Evolutionary conservation across 2,888 invertebrate genomes (phyloP), one percentile per base, ranked within the genome.

Genomic region (Blera fallax): DNA sequence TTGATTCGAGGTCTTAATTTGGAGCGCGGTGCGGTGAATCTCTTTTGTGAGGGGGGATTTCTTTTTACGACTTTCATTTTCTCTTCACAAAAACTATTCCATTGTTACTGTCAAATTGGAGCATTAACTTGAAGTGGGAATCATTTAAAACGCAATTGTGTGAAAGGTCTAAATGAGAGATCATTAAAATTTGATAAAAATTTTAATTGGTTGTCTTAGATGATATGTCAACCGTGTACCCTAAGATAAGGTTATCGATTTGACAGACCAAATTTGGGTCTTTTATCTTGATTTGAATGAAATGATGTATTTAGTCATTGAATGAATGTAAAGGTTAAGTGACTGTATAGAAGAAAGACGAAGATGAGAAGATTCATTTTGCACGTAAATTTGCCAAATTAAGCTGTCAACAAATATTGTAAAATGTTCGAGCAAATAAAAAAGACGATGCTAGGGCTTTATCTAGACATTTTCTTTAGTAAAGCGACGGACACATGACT

Each of bases 31-130:
- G 5, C 24, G 50, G 43, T 16, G 21, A 21, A 50, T 37, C 2
- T 24, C 4, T 24, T n/a, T 58, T n/a, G n/a, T n/a, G n/a, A n/a
- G 45, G 18, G 29, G 18, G 27, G 29, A 24, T 60, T 80, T 65
- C 14, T 40, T 69, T 76, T 43, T 56, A 14, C 18, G 37, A 29
- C 40, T 80, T 80, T 43, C 16, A 32, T 45, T 58, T 72, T 72
- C 24, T 37, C 34, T 48, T 60, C n/a, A 27, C 1, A 43, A 24
- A 16, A 4, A 27, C 34, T 14, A 48, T 72, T 60, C 16, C 8
- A 60, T 50, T 60, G 24, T 45, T 72, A 37, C 4, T 11, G 58
- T 37, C 21, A 37, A 58, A 58, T 58, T 21, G 37, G 58, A 58
- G 32, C 32, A 34, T 34, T 56, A 56, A 16, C 32, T n/a, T 32